Conservation (phyloP, 2,113 vertebrate genomes). For the Lanius ludovicianus region DNA sequence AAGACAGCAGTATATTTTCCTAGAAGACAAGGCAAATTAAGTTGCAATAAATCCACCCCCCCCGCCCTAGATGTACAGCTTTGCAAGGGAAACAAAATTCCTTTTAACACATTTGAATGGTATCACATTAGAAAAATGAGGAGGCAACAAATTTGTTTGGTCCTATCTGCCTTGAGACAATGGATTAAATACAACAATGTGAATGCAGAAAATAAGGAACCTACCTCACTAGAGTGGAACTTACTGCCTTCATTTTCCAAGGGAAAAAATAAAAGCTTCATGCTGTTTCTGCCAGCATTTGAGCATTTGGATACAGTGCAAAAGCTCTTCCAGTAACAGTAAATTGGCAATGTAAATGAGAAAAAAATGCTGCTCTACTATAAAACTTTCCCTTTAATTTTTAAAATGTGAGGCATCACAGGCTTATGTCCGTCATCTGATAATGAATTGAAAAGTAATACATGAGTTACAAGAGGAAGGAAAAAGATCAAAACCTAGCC, state of each 20-base stretch:
- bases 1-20: background rate
- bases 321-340: background rate
- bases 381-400: background rate
- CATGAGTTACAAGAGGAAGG: background rate
- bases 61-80: background rate
- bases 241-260: background rate
- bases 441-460: background rate
- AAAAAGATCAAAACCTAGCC: background rate
- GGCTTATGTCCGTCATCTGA: background rate
- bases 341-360: background rate
- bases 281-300: background rate
- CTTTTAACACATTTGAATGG: background rate
- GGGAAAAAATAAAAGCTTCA: background rate
- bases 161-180: background rate
- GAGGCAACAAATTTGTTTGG: background rate
- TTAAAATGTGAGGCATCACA: background rate
- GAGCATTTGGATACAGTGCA: background rate
- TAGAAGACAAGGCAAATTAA: constrained; percentile 12
- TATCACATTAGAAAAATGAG: background rate
- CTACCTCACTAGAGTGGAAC: background rate
- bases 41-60: background rate
- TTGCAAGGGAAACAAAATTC: background rate
- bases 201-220: background rate
- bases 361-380: background rate
- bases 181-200: background rate